These are phyloP conservation scores for Augiades crinisus DNA, from an alignment of 2,888 invertebrate species.

Conservation along the genomic window DNA sequence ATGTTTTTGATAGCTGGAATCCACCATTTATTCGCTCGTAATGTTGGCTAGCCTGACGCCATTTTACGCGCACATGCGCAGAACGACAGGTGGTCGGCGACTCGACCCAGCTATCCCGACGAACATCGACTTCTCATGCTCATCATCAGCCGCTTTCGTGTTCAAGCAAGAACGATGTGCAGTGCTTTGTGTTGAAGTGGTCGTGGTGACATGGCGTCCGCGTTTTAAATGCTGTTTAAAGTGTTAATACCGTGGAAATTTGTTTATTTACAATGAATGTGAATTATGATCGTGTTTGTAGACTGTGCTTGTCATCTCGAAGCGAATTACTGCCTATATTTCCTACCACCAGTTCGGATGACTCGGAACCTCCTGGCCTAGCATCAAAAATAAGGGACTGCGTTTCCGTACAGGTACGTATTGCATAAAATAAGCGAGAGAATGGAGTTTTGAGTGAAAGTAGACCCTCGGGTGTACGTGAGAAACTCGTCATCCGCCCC, in stretches of 20 bases:
- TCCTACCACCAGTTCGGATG: slow-evolving; percentile 79
- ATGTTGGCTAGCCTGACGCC: slow-evolving; percentile 66
- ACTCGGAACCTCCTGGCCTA: slow-evolving; percentile 77
- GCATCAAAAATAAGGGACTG: slow-evolving; percentile 84
- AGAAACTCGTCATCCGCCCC: slow-evolving; percentile 80
- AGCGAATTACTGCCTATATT: slow-evolving; percentile 83
- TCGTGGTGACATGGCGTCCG: slow-evolving; percentile 80
- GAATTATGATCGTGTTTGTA: slow-evolving; percentile 82
- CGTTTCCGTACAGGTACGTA: slow-evolving; percentile 85
- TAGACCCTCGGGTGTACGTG: slow-evolving; percentile 71
- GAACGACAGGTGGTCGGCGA: slow-evolving; percentile 81
- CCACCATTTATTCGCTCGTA: slow-evolving; percentile 44
- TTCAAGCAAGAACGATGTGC: slow-evolving; percentile 77
- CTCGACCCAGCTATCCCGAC: slow-evolving; percentile 75
- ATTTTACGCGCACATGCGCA: slow-evolving; percentile 81
- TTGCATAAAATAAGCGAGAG: slow-evolving; percentile 54
- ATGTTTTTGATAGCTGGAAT: slow-evolving; percentile 53
- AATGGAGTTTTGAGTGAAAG: slow-evolving; percentile 75
- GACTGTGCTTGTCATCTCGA: slow-evolving; percentile 83
- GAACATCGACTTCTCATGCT: slow-evolving; percentile 81
- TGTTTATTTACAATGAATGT: slow-evolving; percentile 79
- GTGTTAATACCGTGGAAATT: slow-evolving; percentile 56
- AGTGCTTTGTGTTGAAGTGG: slow-evolving; percentile 79
- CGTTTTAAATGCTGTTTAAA: slow-evolving; percentile 62
- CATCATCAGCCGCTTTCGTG: slow-evolving; percentile 82